Evolutionary conservation across 2,888 invertebrate species (phyloP).

Genomic region (Smittia sp.): DNA sequence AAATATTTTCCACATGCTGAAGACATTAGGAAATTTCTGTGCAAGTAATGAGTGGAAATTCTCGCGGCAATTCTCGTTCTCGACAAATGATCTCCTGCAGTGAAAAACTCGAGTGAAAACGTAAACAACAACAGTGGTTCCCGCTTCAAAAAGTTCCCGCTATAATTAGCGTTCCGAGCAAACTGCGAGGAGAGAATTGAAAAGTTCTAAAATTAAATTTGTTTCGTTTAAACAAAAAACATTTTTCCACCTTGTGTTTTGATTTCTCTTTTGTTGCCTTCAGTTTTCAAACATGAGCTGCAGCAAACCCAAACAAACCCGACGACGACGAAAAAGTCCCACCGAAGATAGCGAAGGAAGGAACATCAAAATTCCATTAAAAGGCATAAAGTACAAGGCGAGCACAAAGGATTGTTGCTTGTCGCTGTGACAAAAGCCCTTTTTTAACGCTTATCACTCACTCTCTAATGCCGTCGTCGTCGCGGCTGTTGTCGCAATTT

Average conservation of each 20-base stretch:
- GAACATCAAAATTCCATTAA: slow-evolving; percentile 29
- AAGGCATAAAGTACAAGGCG: background rate
- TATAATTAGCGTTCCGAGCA: background rate
- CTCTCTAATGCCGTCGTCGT: background rate
- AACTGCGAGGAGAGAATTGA: background rate
- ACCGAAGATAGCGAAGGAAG: background rate
- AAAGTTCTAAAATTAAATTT: slow-evolving; percentile 5
- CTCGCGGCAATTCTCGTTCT: background rate
- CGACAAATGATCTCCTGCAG: slow-evolving; percentile 24
- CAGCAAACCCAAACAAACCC: background rate
- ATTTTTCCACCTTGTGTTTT: slow-evolving; percentile 7
- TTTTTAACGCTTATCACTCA: slow-evolving; percentile 28
- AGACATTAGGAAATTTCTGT: background rate
- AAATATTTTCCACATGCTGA: background rate
- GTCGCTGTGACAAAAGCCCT: slow-evolving; percentile 9
- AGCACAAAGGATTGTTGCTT: background rate
- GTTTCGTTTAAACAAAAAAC: background rate
- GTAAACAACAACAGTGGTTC: slow-evolving; percentile 1
- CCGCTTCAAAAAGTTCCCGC: no score
- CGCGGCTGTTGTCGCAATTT: slow-evolving; percentile 28
- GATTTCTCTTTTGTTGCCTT: background rate
- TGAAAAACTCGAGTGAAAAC: slow-evolving; percentile 11
- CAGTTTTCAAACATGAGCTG: background rate
- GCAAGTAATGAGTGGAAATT: background rate
- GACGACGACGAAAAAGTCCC: background rate